Base-by-base conservation (phyloP, 1,140 invertebrate species). In the Magallana ariakensis region DNA sequence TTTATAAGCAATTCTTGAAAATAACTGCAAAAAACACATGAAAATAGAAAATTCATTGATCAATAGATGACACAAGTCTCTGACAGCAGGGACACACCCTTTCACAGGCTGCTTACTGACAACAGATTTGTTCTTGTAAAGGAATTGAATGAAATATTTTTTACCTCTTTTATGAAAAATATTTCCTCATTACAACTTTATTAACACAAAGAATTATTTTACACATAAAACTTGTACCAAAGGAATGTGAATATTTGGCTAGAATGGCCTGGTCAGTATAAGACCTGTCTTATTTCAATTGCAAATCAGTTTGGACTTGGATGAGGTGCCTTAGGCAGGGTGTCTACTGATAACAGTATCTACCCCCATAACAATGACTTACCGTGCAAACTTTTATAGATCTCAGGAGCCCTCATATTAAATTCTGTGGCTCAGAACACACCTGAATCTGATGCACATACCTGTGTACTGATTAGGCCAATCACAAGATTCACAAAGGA, bases 401-500 rank as follows among this genome's bases (percentile, higher is more conserved):
- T 62, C 58, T n/a, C 58, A 62, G 19, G 15, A 46, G 33, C 33
- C 58, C 58, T n/a, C 16, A 16, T n/a, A 62, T n/a, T 16, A 19
- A 62, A 7, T 62, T 16, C 58, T 75, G 66, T 26, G 33, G 33
- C 62, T 22, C 6, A 11, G 62, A 19, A 70, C 22, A 75, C 22
- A 75, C 66, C 66, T 26, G 22, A 33, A 26, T 75, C 13, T 33
- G 22, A 75, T 75, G 66, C 19, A 75, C 19, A 26, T 75, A 75
- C 66, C 66, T 75, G 66, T 75, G 15, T 33, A 26, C 33, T 75
- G 33, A 26, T 75, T 26, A 26, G 58, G 22, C 66, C 22, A 13
- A 75, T 75, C 66, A 75, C 9, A 75, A 75, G 33, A 75, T 26
- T 75, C 66, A 75, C 66, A 22, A 70, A 26, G 62, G 22, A 75